Conservation (phyloP, 2,888 invertebrate genomes). For the Atherix ibis region DNA sequence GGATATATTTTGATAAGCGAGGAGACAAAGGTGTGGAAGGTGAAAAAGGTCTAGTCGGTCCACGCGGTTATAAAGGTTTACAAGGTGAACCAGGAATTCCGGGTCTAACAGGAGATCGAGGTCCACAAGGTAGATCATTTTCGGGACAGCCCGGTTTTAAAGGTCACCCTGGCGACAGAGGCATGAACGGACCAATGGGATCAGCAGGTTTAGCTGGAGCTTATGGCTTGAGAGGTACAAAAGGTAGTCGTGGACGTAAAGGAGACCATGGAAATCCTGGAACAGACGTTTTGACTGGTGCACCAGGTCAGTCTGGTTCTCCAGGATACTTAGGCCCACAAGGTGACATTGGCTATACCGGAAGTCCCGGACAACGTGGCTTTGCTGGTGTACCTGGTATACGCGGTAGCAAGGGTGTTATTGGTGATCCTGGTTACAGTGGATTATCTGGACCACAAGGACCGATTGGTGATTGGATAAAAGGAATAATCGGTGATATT, state of each 20-base stretch:
- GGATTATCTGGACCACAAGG: slow-evolving; percentile 39
- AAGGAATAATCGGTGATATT: slow-evolving; percentile 10
- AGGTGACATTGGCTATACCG: slow-evolving; percentile 36
- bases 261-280: slow-evolving; percentile 34
- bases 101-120: background rate
- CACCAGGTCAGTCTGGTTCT: slow-evolving; percentile 37
- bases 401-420: slow-evolving; percentile 34
- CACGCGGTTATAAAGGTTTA: background rate
- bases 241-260: slow-evolving; percentile 36
- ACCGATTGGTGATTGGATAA: slow-evolving; percentile 34
- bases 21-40: slow-evolving; percentile 14
- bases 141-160: too few relatives aligned
- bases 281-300: slow-evolving; percentile 42
- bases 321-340: slow-evolving; percentile 39
- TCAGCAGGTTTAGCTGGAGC: slow-evolving; percentile 34
- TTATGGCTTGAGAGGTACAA: slow-evolving; percentile 36
- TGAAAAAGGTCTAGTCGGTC: slow-evolving; percentile 1
- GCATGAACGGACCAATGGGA: too few relatives aligned
- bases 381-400: slow-evolving; percentile 31
- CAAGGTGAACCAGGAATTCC: background rate
- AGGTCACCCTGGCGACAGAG: too few relatives aligned
- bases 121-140: too few relatives aligned
- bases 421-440: slow-evolving; percentile 34
- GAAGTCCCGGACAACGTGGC: slow-evolving; percentile 33
- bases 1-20: slow-evolving; percentile 2